Evolutionary conservation across 1,140 invertebrate species (phyloP).

Genomic region (Paracyclopina nana): DNA sequence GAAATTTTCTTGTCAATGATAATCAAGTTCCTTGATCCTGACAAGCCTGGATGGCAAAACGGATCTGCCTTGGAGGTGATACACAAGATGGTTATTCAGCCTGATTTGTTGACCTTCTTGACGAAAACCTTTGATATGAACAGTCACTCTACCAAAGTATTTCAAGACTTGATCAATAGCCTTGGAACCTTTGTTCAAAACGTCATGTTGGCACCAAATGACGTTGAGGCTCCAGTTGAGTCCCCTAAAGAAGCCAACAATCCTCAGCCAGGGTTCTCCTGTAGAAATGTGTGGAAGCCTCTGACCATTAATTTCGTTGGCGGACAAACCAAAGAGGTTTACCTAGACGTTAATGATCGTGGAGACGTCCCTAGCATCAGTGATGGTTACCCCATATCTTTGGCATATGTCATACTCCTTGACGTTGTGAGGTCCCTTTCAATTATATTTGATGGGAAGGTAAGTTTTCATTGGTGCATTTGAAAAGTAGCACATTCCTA

Average conservation of each 20-base stretch:
- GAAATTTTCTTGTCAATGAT: slow-evolving; percentile 94
- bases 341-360: slow-evolving; percentile 85
- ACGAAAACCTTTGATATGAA: slow-evolving; percentile 20
- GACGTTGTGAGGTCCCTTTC: slow-evolving; percentile 65
- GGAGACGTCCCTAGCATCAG: slow-evolving; percentile 74
- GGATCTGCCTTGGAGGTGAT: slow-evolving; percentile 83
- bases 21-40: slow-evolving; percentile 88
- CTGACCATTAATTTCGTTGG: slow-evolving; percentile 61
- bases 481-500: too few relatives aligned
- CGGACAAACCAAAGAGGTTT: slow-evolving; percentile 60
- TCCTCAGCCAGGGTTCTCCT: slow-evolving; percentile 76
- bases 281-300: slow-evolving; percentile 74
- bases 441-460: slow-evolving; percentile 22
- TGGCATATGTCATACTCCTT: slow-evolving; percentile 74
- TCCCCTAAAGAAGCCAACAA: slow-evolving; percentile 44
- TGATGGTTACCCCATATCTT: slow-evolving; percentile 84
- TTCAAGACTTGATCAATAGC: slow-evolving; percentile 86
- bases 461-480: too few relatives aligned
- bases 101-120: slow-evolving; percentile 67
- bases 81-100: slow-evolving; percentile 76
- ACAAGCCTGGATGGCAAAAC: slow-evolving; percentile 87
- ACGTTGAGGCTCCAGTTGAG: slow-evolving; percentile 34
- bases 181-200: slow-evolving; percentile 87
- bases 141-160: slow-evolving; percentile 27
- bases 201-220: slow-evolving; percentile 42